A percentile compares a stretch with the other conserved stretches of the same genome.
These are phyloP conservation scores for Brachionus paranguensis DNA, from an alignment of 1,140 invertebrate genomes.

Conservation along the genomic window DNA sequence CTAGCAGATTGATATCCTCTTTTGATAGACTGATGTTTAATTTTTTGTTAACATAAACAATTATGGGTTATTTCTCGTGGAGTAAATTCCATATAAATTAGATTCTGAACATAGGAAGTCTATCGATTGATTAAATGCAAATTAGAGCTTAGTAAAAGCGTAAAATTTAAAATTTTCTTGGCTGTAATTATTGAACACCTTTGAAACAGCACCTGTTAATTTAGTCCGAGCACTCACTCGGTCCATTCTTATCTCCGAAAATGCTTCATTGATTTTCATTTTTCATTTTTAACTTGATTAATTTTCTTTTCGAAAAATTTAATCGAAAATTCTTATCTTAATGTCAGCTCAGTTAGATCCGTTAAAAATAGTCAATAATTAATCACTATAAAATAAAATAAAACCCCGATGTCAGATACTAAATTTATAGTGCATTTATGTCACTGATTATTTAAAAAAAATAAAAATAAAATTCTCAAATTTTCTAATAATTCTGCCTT, in stretches of 20 bases:
- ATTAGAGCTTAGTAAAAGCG: neutral
- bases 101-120: neutral
- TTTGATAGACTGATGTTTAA: slow-evolving; percentile 25
- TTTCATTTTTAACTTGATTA: neutral
- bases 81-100: neutral
- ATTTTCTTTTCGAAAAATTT: neutral
- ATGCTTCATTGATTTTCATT: neutral
- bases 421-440: neutral
- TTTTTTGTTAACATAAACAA: slow-evolving; percentile 8
- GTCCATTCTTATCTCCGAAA: neutral
- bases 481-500: no score
- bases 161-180: neutral
- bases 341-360: neutral
- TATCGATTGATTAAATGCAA: neutral
- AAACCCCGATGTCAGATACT: neutral
- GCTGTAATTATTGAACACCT: neutral
- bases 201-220: neutral
- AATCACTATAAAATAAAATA: neutral
- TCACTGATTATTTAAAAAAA: neutral
- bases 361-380: neutral
- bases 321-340: neutral
- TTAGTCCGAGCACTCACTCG: neutral
- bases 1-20: slow-evolving; percentile 5
- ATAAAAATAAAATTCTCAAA: no score
- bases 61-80: neutral